Base-by-base conservation (phyloP, 2,888 invertebrate genomes). In the Agrochola lota region DNA sequence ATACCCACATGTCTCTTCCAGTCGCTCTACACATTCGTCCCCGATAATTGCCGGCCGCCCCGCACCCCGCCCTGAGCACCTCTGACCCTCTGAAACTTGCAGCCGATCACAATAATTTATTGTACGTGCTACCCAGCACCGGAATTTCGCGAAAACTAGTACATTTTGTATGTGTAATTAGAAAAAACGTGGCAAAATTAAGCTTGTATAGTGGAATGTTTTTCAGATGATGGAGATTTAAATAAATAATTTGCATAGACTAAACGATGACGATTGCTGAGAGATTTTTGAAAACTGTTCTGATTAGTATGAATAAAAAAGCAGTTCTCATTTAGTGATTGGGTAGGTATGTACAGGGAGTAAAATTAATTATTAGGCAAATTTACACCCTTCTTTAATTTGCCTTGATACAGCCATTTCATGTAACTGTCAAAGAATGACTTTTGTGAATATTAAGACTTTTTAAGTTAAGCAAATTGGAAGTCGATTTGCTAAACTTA, bases 21-120 rank as follows among this genome's bases (percentile, higher is more conserved):
- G 85, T 63, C 2, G 30, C 70, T 75, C 17, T 92, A 91, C 40
- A 83, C 87, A 88, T 70, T 52, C 68, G 94, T 88, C 84, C 88
- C 91, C 94, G 95, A 96, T 96, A 96, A 96, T 96, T 96, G 96
- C 95, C 91, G 94, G 91, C 92, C 93, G 91, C 93, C 94, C 93
- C 92, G 91, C 92, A 91, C 91, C 91, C 89, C 89, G 88, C 89
- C 88, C 92, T 89, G 94, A 93, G 92, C 95, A 96, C 96, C 96
- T 96, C 96, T 96, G 96, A 96, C 96, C 96, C 94, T 94, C 96
- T 94, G 95, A 96, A 96, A 96, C 96, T 96, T 96, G 96, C 96
- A 95, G 94, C 96, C 96, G 95, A 96, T 96, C 95, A 95, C 95
- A 92, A 94, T 96, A 95, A 96, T 96, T 95, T 95, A 95, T 93